phyloP scores from a whole-genome alignment of 1,140 invertebrate species.

The Drosophila fuyamai region DNA sequence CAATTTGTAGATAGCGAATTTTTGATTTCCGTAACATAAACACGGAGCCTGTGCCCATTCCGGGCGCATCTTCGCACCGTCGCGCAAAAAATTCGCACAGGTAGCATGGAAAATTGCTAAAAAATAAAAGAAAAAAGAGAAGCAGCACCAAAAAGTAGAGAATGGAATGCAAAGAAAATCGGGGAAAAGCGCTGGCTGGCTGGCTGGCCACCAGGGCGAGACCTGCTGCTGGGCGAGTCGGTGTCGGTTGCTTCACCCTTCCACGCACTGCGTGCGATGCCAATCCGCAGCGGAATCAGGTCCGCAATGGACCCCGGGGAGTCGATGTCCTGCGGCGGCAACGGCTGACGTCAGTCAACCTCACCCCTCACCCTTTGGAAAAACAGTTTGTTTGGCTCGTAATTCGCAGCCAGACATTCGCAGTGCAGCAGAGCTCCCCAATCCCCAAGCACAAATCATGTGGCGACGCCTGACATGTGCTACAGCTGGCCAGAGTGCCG shows the following conservation, averaged over 20 bases:
- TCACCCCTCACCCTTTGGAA: conserved; percentile 17
- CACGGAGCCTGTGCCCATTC: conserved; percentile 58
- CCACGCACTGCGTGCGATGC: conserved; percentile 54
- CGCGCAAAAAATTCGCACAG: conserved; percentile 81
- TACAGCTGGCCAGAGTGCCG: conserved; percentile 36
- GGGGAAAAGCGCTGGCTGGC: conserved; percentile 25
- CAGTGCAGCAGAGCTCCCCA: conserved; percentile 33
- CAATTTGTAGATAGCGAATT: conserved; percentile 80
- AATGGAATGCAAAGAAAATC: conserved; percentile 36
- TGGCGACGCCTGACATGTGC: conserved; percentile 60
- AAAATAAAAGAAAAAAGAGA: conserved; percentile 44
- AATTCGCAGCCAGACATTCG: conserved; percentile 56
- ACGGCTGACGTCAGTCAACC: conserved; percentile 60
- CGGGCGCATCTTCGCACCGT: conserved; percentile 52
- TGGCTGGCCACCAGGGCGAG: conserved; percentile 51
- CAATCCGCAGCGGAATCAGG: conserved; percentile 62
- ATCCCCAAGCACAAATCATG: conserved; percentile 58
- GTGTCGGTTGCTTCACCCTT: conserved; percentile 70
- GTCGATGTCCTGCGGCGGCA: conserved; percentile 67
- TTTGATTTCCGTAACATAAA: conserved; percentile 84
- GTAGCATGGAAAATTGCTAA: conserved; percentile 81
- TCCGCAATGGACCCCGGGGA: conserved; percentile 58
- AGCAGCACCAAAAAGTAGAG: conserved; percentile 15
- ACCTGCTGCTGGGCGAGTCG: conserved; percentile 53
- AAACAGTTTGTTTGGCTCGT: conserved; percentile 60